These are phyloP conservation scores for Triplophysa bombifrons DNA, from an alignment of 2,797 vertebrate genomes.

Conservation along the genomic window DNA sequence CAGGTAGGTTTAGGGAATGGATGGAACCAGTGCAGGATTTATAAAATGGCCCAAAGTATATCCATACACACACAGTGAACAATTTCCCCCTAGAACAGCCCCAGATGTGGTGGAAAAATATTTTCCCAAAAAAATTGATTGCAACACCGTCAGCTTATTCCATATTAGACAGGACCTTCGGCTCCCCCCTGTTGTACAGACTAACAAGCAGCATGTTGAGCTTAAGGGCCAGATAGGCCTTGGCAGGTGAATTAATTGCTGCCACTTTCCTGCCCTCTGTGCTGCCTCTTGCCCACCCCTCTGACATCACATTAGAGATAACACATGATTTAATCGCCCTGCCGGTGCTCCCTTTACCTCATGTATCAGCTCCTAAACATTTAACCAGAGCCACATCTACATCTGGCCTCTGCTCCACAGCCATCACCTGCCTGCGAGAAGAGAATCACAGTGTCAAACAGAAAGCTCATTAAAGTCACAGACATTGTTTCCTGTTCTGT, in stretches of 20 bases:
- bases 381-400: slow-evolving; percentile 65
- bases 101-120: slow-evolving; percentile 30
- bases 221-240: slow-evolving; percentile 36
- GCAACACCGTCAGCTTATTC: slow-evolving; percentile 48
- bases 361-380: slow-evolving; percentile 22
- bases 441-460: slow-evolving; percentile 71
- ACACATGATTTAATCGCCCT: slow-evolving; percentile 68
- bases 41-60: neutral
- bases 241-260: slow-evolving; percentile 61
- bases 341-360: slow-evolving; percentile 2
- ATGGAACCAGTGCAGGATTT: neutral
- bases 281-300: slow-evolving; percentile 62
- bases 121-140: slow-evolving; percentile 48
- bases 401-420: slow-evolving; percentile 69
- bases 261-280: slow-evolving; percentile 53
- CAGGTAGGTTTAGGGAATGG: too few species aligned
- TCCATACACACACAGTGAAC: slow-evolving; percentile 24
- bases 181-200: slow-evolving; percentile 33
- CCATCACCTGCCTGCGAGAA: slow-evolving; percentile 66
- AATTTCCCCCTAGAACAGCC: slow-evolving; percentile 30
- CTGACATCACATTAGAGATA: slow-evolving; percentile 67
- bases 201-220: slow-evolving; percentile 35
- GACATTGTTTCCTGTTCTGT: slow-evolving; percentile 63
- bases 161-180: slow-evolving; percentile 55
- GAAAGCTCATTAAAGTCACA: slow-evolving; percentile 72